Evolutionary conservation across 2,797 vertebrate species (phyloP), one percentile per base, ranked within the genome.

Genomic region (Microctenopoma stevenorrisi): DNA sequence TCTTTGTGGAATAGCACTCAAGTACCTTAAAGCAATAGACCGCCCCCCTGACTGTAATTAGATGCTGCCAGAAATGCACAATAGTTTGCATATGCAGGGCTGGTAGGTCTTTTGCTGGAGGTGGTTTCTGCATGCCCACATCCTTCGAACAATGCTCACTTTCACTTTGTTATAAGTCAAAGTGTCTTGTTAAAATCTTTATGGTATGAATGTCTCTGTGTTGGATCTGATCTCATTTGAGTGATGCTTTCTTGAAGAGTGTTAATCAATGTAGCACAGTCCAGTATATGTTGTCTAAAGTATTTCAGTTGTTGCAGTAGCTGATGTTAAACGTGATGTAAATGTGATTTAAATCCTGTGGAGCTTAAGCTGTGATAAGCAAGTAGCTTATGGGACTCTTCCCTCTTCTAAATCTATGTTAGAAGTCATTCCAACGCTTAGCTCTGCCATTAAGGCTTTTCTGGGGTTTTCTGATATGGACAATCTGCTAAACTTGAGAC

Each of bases 61-160:
- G 84, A 85, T 84, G 81, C 76, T 90, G 90, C 82, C 92, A 91
- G 86, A 91, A 88, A 90, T 62, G 67, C 2, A 1, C 33, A 10
- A 65, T 87, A 70, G 2, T 78, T 46, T 37, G 85, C 86, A 88
- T 85, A 18, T 33, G 85, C 86, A 88, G 7, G 49, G 68, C 57
- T 13, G 56, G 57, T n/a, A 64, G 72, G 70, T 61, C 72, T 78
- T 30, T 54, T 76, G 83, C 84, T 76, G 70, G 83, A 82, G 87
- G 79, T 50, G 61, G 50, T 68, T 67, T 64, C 44, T 57, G 73
- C 58, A 4, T 63, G 59, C 10, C 2, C 13, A 8, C 51, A 68
- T 79, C 62, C 44, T 69, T 63, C 14, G 30, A 63, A 77, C 54
- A 79, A 72, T 62, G 68, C 46, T 69, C 37, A 12, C 61, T 70